Conservation (phyloP, 2,113 vertebrate genomes). For the Cygnus buccinator region DNA sequence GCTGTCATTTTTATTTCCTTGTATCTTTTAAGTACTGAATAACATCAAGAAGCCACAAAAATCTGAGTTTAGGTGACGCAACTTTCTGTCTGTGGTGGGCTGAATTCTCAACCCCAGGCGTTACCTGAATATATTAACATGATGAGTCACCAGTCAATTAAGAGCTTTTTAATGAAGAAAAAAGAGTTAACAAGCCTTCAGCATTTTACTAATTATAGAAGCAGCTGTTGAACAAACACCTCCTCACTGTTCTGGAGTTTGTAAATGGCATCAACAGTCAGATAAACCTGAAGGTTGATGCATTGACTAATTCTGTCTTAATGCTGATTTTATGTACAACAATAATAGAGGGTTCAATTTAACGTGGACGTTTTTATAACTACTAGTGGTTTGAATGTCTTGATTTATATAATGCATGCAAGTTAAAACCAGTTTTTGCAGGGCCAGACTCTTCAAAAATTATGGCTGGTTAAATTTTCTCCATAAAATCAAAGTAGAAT, state of each 20-base stretch:
- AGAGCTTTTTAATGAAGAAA: not conserved
- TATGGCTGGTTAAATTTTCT: not conserved
- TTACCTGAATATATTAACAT: not conserved
- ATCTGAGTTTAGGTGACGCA: not conserved
- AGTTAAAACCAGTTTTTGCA: not conserved
- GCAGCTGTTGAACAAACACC: not conserved
- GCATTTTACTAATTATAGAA: not conserved
- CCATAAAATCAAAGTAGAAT: not conserved
- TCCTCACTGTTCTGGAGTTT: not conserved
- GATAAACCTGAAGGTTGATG: not conserved
- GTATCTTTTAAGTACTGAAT: not conserved
- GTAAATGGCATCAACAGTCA: not conserved
- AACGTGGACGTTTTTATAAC: not conserved
- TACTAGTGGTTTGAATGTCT: not conserved
- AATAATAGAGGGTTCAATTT: not conserved
- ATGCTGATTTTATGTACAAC: not conserved
- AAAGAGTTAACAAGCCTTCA: not conserved
- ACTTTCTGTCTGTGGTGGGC: not conserved
- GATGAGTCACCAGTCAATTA: not conserved
- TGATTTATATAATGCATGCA: not conserved
- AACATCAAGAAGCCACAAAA: not conserved
- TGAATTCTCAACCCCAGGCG: not conserved
- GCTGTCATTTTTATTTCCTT: not conserved
- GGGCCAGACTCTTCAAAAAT: not conserved
- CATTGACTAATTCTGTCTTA: not conserved